Conservation (phyloP, 2,797 vertebrate genomes). For the Nyctalus aviator region DNA sequence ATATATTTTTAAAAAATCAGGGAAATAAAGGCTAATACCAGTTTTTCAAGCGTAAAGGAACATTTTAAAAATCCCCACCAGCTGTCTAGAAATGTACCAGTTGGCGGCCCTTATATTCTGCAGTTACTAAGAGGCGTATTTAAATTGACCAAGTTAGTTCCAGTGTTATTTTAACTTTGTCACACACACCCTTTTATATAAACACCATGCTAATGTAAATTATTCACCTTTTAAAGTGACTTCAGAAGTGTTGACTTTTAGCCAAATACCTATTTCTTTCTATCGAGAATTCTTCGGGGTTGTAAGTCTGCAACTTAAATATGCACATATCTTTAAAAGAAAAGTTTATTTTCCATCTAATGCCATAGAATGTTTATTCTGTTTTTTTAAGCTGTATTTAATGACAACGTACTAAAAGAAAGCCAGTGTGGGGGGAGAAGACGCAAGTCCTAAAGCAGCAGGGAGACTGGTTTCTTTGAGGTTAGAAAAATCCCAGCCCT, state of each 20-base stretch:
- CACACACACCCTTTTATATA: constrained; percentile 59
- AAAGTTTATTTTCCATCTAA: constrained; percentile 55
- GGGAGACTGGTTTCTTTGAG: not conserved
- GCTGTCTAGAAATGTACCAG: not conserved
- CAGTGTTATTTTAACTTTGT: constrained; percentile 71
- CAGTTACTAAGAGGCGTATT: constrained; percentile 54
- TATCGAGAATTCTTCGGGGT: constrained; percentile 53
- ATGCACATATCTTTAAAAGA: constrained; percentile 23
- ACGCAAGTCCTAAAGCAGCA: not conserved
- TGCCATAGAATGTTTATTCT: constrained; percentile 29
- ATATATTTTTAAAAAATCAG: not conserved
- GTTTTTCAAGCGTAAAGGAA: constrained; percentile 35
- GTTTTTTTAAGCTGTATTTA: constrained; percentile 64
- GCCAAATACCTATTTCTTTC: constrained; percentile 66
- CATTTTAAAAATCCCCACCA: not conserved
- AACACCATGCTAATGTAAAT: constrained; percentile 59
- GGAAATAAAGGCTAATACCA: constrained; percentile 39
- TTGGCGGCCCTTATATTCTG: not conserved
- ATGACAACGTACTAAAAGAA: constrained; percentile 55
- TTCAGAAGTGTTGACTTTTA: constrained; percentile 62
- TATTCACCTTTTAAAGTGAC: constrained; percentile 66
- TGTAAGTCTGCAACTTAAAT: constrained; percentile 28
- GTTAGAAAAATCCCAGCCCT: constrained; percentile 35
- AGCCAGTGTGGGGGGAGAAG: not conserved
- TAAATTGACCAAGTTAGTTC: constrained; percentile 58